phyloP scores from a whole-genome alignment of 2,888 invertebrate species.

The Lasioglossum lativentre region DNA sequence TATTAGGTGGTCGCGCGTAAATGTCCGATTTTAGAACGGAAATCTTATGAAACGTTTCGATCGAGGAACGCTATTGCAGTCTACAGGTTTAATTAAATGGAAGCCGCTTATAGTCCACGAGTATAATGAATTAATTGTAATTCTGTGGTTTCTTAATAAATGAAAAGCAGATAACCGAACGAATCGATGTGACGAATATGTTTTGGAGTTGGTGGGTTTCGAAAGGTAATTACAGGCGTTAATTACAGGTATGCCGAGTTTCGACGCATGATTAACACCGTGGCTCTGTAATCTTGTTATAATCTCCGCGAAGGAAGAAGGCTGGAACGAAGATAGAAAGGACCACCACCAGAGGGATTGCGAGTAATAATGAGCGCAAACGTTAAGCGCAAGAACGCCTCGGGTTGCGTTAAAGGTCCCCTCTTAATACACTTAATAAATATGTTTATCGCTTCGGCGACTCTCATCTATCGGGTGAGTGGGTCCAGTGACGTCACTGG shows the following conservation, averaged over 20 bases:
- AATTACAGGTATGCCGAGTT: not conserved
- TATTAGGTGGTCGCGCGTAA: no score
- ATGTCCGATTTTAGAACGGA: no score
- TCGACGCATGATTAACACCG: not conserved
- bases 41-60: no score
- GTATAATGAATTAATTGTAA: no score
- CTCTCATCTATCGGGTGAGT: constrained; percentile 78
- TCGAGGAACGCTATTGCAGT: no score
- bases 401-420: constrained; percentile 72
- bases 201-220: no score
- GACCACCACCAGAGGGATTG: constrained; percentile 46
- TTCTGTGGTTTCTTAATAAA: no score
- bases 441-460: constrained; percentile 79
- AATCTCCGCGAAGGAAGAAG: constrained; percentile 24
- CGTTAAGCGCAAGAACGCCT: constrained; percentile 74
- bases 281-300: not conserved
- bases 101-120: no score
- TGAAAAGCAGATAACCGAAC: no score
- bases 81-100: no score
- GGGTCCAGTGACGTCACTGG: constrained; percentile 79
- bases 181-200: no score
- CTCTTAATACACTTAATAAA: constrained; percentile 79
- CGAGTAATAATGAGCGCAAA: constrained; percentile 69
- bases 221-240: no score
- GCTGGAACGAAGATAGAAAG: constrained; percentile 43